Evolutionary conservation across 2,113 vertebrate species (phyloP).

Genomic region (Donacobius atricapilla): DNA sequence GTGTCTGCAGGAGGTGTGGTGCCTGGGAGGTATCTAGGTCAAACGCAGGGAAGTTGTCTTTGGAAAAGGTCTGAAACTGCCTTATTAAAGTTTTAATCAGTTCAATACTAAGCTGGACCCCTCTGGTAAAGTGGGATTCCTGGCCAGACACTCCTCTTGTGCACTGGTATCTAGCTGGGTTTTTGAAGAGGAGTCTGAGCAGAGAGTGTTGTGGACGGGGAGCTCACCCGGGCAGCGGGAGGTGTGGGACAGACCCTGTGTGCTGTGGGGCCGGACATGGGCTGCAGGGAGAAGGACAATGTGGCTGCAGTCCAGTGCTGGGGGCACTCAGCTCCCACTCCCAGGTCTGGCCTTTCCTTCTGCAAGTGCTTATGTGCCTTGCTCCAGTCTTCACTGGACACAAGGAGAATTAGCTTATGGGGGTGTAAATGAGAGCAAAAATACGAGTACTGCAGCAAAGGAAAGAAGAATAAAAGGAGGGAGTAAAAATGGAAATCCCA

Average conservation of each 20-base stretch:
- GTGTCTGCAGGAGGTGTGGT: neutral
- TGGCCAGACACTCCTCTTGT: neutral
- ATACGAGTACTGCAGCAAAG: neutral
- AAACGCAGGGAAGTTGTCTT: neutral
- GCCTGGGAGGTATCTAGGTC: too few species aligned
- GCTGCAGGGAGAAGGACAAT: fast-evolving
- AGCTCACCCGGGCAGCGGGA: too few species aligned
- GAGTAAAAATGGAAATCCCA: neutral
- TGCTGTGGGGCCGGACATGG: neutral
- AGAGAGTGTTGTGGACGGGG: neutral
- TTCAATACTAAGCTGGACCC: neutral
- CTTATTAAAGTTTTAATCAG: neutral
- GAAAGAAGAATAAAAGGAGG: neutral
- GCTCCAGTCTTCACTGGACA: neutral
- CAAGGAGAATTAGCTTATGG: neutral
- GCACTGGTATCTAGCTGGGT: neutral
- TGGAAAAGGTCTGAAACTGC: neutral
- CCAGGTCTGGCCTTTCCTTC: neutral
- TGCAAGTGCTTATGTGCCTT: neutral
- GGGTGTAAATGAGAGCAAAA: neutral
- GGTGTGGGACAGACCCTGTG: neutral
- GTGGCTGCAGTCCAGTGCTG: fast-evolving
- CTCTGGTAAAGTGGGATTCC: neutral
- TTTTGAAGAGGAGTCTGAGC: neutral
- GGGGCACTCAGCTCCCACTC: neutral